Evolutionary conservation across 2,113 vertebrate genomes (phyloP).

Genomic region (Serilophus lunatus): DNA sequence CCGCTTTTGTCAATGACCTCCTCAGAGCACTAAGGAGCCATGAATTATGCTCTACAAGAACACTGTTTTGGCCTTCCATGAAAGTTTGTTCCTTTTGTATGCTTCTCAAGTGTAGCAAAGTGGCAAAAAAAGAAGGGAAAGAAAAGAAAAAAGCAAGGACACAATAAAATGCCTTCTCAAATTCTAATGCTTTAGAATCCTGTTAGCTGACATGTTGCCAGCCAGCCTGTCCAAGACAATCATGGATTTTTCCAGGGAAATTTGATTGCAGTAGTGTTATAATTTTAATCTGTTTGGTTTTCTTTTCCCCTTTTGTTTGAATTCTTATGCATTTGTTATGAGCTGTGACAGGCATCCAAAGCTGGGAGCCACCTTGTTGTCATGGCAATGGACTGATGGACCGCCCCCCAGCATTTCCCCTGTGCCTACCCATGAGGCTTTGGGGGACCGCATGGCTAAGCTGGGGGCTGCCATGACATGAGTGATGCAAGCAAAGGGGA

Average conservation of each 20-base stretch:
- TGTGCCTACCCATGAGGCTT: too few relatives aligned
- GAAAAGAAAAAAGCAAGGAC: not conserved
- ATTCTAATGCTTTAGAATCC: not conserved
- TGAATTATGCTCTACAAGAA: not conserved
- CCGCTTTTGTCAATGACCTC: not conserved
- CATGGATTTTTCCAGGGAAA: not conserved
- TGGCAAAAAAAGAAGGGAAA: not conserved
- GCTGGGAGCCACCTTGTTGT: too few relatives aligned
- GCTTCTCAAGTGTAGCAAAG: not conserved
- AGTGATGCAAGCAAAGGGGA: too few relatives aligned
- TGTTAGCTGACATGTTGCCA: not conserved
- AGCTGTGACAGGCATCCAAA: too few relatives aligned
- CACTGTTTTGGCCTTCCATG: not conserved
- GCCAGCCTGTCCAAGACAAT: not conserved
- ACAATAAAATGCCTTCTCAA: not conserved
- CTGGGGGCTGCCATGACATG: too few relatives aligned
- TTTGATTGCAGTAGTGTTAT: fast-evolving
- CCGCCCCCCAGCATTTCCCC: too few relatives aligned
- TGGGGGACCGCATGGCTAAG: too few relatives aligned
- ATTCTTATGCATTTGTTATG: too few relatives aligned
- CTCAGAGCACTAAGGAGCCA: not conserved
- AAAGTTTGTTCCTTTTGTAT: not conserved
- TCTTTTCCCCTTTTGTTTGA: too few relatives aligned
- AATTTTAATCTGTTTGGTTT: too few relatives aligned
- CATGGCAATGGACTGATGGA: too few relatives aligned